A percentile compares a stretch with the other conserved stretches of the same genome.
phyloP scores from a whole-genome alignment of 2,797 vertebrate genomes.

The Phrynocephalus vlangalii region DNA sequence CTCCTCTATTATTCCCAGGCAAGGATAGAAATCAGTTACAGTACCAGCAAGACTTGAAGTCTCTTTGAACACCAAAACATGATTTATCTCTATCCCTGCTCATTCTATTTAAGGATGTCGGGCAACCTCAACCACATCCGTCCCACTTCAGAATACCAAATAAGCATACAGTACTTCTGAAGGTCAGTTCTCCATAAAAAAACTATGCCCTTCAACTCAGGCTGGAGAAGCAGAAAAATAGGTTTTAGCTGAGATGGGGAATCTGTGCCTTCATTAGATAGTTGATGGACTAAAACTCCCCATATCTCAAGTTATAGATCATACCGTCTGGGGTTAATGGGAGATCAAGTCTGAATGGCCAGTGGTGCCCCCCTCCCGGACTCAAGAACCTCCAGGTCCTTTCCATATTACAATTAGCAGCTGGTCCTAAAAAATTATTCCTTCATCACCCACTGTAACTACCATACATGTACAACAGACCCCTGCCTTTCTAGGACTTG shows the following conservation, averaged over 20 bases:
- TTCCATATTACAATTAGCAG: neutral
- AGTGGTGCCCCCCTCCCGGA: neutral
- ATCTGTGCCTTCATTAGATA: neutral
- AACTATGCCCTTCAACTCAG: neutral
- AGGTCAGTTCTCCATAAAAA: neutral
- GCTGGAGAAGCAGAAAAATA: neutral
- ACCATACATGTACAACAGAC: neutral
- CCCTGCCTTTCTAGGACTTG: neutral
- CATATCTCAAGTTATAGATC: neutral
- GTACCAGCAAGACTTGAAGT: too few species aligned
- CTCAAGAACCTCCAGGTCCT: neutral
- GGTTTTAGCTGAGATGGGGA: neutral
- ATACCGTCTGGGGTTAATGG: neutral
- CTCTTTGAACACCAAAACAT: neutral
- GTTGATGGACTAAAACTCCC: neutral
- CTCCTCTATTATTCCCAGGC: neutral
- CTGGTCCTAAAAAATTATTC: neutral
- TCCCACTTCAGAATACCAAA: neutral
- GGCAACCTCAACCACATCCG: neutral
- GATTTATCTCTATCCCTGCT: too few species aligned
- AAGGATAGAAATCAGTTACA: neutral
- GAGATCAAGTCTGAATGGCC: neutral
- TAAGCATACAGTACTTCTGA: neutral
- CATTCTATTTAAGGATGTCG: neutral
- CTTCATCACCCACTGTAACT: neutral